phyloP scores from a whole-genome alignment of 2,888 invertebrate genomes.

The Zaprionus bogoriensis region DNA sequence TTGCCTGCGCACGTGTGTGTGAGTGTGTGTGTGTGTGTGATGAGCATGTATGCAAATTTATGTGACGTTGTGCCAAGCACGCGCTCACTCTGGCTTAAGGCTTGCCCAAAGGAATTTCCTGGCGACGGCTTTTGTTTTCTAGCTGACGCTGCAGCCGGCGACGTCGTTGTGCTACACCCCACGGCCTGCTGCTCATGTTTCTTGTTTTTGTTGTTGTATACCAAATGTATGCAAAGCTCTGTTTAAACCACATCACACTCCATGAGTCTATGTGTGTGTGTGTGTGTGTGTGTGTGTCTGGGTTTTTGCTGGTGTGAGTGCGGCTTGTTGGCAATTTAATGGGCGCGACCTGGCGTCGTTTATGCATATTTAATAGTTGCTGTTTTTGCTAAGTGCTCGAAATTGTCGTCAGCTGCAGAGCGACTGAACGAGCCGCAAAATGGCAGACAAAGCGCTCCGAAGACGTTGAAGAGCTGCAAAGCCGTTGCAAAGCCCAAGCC shows the following conservation, averaged over 20 bases:
- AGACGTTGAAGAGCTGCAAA: constrained; percentile 43
- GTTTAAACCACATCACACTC: constrained; percentile 59
- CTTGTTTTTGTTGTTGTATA: constrained; percentile 26
- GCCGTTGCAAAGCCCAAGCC: constrained; percentile 31
- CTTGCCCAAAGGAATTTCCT: constrained; percentile 73
- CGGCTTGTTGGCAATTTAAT: constrained; percentile 70
- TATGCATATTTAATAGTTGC: constrained; percentile 79
- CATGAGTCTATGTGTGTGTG: constrained; percentile 9
- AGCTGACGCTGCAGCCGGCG: constrained; percentile 67
- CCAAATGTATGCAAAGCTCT: constrained; percentile 80
- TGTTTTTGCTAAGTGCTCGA: constrained; percentile 77
- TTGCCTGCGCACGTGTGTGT: constrained; percentile 3
- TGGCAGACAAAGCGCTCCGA: constrained; percentile 23
- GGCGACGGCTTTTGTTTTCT: constrained; percentile 73
- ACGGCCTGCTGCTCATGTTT: too few species aligned
- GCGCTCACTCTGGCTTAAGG: constrained; percentile 74
- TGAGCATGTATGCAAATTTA: constrained; percentile 63
- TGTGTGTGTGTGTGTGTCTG: constrained; percentile 17
- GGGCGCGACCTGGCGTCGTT: constrained; percentile 66
- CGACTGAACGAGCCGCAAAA: constrained; percentile 16
- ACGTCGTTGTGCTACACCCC: neutral
- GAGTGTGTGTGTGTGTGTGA: constrained; percentile 19
- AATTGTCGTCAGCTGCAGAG: constrained; percentile 55
- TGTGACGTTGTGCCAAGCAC: constrained; percentile 68
- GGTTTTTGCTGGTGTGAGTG: constrained; percentile 28